Base-by-base conservation (phyloP, 2,113 vertebrate species). In the Atrichornis clamosus region DNA sequence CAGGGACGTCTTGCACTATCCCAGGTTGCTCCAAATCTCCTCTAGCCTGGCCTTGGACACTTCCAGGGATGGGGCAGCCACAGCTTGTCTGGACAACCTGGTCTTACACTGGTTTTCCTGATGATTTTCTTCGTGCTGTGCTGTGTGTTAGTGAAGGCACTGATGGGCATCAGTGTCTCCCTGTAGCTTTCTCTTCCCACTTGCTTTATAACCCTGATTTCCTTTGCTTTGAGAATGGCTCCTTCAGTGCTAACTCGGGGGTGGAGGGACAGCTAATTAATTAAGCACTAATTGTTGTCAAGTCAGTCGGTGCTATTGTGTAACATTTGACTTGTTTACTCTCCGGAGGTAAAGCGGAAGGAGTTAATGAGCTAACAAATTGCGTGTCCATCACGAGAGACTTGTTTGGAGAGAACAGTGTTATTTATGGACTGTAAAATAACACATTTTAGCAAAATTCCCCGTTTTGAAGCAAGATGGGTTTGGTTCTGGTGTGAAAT, bases 301-400 rank as follows among this genome's bases (percentile, higher is more conserved):
- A 96, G 80, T 96, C 96, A 93, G 5, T 93, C 96, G 73, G 93
- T 79, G 95, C 89, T 69, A 93, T 50, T 92, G 14, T 93, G 95
- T 87, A 95, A 47, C 58, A 75, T 97, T 95, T 96, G 87, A 90
- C 86, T 97, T 97, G 69, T 97, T 97, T 97, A 74, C 88, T 97
- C 13, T 87, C 74, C 21, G 24, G 81, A 96, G 91, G 80, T 96
- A 53, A 86, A 91, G 77, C 8, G 44, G 63, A 93, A 96, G 85
- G 89, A 97, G 92, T 96, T 97, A 98, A 98, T 95, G 96, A 93
- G 50, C 89, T 95, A 94, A 96, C 90, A 96, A 96, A 97, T 93
- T 83, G 89, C 63, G 69, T 92, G 84, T 96, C 91, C 90, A 90
- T 97, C 96, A 89, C 53, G 79, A 87, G 81, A 89, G 87, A 35